These are phyloP conservation scores for Anabas testudineus DNA, from an alignment of 2,797 vertebrate species.

Conservation along the genomic window DNA sequence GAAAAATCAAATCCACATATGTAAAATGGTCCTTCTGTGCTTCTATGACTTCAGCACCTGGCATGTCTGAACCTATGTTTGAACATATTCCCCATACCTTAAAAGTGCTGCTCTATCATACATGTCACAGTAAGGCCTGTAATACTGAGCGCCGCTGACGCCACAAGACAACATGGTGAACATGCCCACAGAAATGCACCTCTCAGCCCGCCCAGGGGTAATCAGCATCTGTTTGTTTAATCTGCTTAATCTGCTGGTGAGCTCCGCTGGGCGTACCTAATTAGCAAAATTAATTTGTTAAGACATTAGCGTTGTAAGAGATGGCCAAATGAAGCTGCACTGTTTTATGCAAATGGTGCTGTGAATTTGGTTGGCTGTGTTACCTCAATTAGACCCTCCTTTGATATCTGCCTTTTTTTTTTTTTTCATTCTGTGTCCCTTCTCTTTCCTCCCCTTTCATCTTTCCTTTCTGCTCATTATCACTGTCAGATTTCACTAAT, in stretches of 20 bases:
- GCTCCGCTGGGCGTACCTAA: constrained; percentile 97
- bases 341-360: constrained; percentile 95
- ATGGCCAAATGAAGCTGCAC: constrained; percentile 93
- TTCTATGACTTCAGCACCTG: constrained; percentile 2
- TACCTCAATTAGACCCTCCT: constrained; percentile 97
- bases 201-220: constrained; percentile 83
- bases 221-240: constrained; percentile 96
- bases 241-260: constrained; percentile 95
- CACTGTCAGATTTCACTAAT: constrained; percentile 74
- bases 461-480: constrained; percentile 87
- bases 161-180: constrained; percentile 34
- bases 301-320: constrained; percentile 98
- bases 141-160: constrained; percentile 28
- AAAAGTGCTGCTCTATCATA: constrained; percentile 7
- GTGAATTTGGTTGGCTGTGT: constrained; percentile 90
- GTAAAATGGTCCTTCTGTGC: constrained; percentile 32
- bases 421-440: constrained; percentile 81
- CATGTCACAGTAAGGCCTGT: constrained; percentile 38
- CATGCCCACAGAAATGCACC: constrained; percentile 62
- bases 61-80: constrained; percentile 9
- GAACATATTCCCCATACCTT: not conserved
- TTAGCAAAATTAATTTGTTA: constrained; percentile 99
- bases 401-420: constrained; percentile 88
- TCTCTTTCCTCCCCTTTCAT: constrained; percentile 89
- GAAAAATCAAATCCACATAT: constrained; percentile 53